Conservation (phyloP, 2,113 vertebrate species). For the Scomber japonicus region DNA sequence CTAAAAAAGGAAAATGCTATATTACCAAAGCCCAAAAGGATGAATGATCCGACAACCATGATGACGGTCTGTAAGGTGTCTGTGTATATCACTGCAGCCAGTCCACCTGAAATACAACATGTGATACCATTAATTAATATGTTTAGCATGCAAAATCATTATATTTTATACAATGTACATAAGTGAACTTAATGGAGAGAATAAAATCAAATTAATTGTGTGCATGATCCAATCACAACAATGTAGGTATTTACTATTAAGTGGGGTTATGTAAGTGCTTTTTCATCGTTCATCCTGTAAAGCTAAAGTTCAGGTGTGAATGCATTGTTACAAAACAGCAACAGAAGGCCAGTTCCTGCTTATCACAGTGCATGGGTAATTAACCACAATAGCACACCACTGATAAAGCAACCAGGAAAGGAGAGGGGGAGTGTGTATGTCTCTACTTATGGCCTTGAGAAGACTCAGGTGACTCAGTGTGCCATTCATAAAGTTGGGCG, state of each 20-base stretch:
- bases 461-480: conserved; percentile 51
- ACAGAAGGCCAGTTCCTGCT: conserved; percentile 54
- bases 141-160: not conserved
- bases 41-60: conserved; percentile 94
- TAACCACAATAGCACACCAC: conserved; percentile 59
- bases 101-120: conserved; percentile 85
- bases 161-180: not conserved
- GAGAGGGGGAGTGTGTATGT: not conserved
- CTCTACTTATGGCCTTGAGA: conserved; percentile 15
- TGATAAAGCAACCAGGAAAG: conserved; percentile 36
- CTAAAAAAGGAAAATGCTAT: not conserved
- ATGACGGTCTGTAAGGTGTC: conserved; percentile 95
- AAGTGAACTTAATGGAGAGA: not conserved
- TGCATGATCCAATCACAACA: not conserved
- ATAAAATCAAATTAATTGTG: not conserved
- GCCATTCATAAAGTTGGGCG: conserved; percentile 14
- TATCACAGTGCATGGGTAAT: conserved; percentile 68
- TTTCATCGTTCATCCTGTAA: not conserved
- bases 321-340: conserved; percentile 37
- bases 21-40: conserved; percentile 94
- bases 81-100: conserved; percentile 98
- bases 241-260: not conserved
- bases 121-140: not conserved
- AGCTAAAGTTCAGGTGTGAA: conserved; percentile 34
- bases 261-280: conserved; percentile 17